Percentiles rank a stretch among this genome's conserved stretches.
These are phyloP conservation scores for Actenoides lindsayi DNA, from an alignment of 2,113 vertebrate species.

Conservation along the genomic window DNA sequence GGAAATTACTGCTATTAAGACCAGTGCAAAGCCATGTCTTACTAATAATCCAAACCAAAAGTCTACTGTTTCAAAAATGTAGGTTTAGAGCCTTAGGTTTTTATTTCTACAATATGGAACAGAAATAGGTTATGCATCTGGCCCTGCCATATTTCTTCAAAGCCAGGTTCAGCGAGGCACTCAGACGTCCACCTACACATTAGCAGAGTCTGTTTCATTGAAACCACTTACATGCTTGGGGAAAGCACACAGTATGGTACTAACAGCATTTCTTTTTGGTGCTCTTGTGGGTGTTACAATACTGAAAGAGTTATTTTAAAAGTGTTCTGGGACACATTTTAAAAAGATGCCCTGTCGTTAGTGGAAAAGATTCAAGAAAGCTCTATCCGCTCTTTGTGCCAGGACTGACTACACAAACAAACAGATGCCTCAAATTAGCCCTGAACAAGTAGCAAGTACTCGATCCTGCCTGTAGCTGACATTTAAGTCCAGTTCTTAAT, in stretches of 20 bases:
- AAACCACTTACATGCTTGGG: background rate
- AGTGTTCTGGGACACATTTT: background rate
- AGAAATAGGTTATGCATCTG: background rate
- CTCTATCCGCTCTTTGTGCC: background rate
- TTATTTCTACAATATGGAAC: background rate
- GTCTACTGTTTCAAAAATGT: background rate
- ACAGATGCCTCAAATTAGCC: background rate
- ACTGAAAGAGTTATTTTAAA: background rate
- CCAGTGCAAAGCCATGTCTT: background rate
- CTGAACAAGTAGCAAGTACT: background rate
- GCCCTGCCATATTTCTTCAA: background rate
- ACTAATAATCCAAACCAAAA: background rate
- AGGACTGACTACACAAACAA: background rate
- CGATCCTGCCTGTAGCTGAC: background rate
- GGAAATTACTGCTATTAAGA: background rate
- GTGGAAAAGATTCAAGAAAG: background rate
- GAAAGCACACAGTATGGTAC: rapidly evolving
- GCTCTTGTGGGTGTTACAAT: background rate
- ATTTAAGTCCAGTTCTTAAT: background rate
- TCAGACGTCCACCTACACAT: background rate
- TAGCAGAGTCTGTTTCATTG: background rate
- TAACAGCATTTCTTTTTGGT: background rate
- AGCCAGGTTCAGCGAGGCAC: background rate
- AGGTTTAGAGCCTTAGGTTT: background rate
- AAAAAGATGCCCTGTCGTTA: background rate